These are phyloP conservation scores for Eupithecia abbreviata DNA, from an alignment of 2,888 invertebrate species.

Conservation along the genomic window DNA sequence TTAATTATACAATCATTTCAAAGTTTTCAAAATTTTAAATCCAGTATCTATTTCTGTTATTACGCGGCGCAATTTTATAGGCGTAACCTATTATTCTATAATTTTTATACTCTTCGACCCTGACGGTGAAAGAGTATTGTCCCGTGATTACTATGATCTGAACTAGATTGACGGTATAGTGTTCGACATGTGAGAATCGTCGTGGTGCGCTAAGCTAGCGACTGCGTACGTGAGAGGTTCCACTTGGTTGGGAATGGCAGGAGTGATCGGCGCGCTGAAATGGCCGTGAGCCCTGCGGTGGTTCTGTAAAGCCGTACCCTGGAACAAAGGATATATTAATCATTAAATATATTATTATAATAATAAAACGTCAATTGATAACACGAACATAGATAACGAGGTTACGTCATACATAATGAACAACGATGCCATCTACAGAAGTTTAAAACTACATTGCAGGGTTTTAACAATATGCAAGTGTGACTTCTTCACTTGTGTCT, in stretches of 20 bases:
- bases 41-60: not conserved
- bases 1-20: not conserved
- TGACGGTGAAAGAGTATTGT: not conserved
- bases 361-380: not conserved
- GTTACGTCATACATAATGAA: not conserved
- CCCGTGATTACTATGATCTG: not conserved
- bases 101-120: too few species aligned
- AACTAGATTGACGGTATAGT: slow-evolving; percentile 26
- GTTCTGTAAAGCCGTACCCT: slow-evolving; percentile 84
- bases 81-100: not conserved
- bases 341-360: not conserved
- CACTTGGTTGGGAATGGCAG: slow-evolving; percentile 39
- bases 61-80: not conserved
- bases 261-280: slow-evolving; percentile 53
- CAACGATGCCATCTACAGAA: not conserved
- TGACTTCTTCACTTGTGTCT: not conserved
- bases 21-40: not conserved
- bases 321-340: slow-evolving; percentile 41
- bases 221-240: slow-evolving; percentile 36
- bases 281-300: slow-evolving; percentile 86
- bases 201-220: slow-evolving; percentile 26
- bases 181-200: slow-evolving; percentile 34
- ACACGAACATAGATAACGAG: not conserved
- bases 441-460: too few species aligned
- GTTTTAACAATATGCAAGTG: not conserved